Base-by-base conservation (phyloP, 2,888 invertebrate genomes). In the Tricholauxania praeusta region DNA sequence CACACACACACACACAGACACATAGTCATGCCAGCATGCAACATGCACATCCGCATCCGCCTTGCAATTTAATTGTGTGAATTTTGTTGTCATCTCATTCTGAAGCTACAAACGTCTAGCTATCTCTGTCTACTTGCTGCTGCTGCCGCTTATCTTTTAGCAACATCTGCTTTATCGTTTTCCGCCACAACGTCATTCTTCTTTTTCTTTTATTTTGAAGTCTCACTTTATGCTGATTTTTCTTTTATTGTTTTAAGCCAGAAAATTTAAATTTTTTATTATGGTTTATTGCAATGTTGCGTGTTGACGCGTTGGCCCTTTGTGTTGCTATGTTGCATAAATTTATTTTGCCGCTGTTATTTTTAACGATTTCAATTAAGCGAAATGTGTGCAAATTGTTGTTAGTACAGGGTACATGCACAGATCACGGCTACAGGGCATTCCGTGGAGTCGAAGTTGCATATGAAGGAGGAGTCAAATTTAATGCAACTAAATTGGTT, bases 261-360 rank as follows among this genome's bases (percentile, higher is more conserved):
- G 48, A 51, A 69, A 69, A 51, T 59, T 69, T 59, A 49, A 69
- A 55, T 57, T 55, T 57, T 68, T 49, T 57, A 48, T 69, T 49
- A 59, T 59, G 60, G 32, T 69, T 69, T 59, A 69, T 69, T 69
- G 68, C 59, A 59, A 12, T 48, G 19, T 69, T 69, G 68, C 68
- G 68, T 69, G 68, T 32, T 51, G 51, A 12, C 28, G 19, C 51
- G 51, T 51, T 57, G 14, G 15, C 51, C 15, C 22, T 19, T 14
- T 19, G 47, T 47, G 64, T 14, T 66, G 28, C 39, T 19, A n/a
- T 6, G 28, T 53, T 66, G 66, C 66, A 53, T 53, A 66, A 53
- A 53, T 66, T 53, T 69, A 51, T 57, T 17, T 48, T 51, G 22
- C n/a, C 12, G 10, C 22, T 60, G 12, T 60, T 60, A 17, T 12